Base-by-base conservation (phyloP, 1,140 invertebrate genomes). In the Monomorium pharaonis region DNA sequence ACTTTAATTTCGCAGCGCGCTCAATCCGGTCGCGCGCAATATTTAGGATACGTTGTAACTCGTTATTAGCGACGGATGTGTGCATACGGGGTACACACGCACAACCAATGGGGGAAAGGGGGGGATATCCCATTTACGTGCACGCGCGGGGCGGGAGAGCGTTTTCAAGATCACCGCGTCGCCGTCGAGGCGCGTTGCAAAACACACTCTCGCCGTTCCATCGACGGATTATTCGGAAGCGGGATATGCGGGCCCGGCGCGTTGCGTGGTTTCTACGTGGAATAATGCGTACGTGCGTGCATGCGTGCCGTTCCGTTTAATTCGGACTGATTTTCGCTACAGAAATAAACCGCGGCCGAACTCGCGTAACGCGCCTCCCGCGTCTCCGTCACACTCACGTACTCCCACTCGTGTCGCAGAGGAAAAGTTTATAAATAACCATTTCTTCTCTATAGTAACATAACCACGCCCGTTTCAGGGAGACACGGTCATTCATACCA, bases 361-460 rank as follows among this genome's bases (percentile, higher is more conserved):
- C n/a, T n/a, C 12, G 30, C 14, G 33, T 58, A 56, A 81, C 16
- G 10, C 37, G 7, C 12, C 3, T 47, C 4, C 4, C 24, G 0
- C 42, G 27, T 9, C 51, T 74, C 51, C 7, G n/a, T 44, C 6
- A 4, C 21, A 60, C 37, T 83, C 70, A 74, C 37, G 18, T 33
- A 44, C 37, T 33, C 27, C 37, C 18, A 44, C 44, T 10, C 12
- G 9, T 30, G 14, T 24, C 6, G 14, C 5, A 30, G 72, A 72
- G 33, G 33, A 72, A 44, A 81, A 33, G 42, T 14, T 72, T 81
- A 72, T 81, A 81, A 81, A 72, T 81, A 81, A 30, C 18, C 16
- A 16, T 74, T 83, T 74, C 24, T 47, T 74, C 7, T 21, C 30
- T 30, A 44, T 67, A 83, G 47, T 30, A n/a, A 33, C 37, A 10